These are phyloP conservation scores for Pelmatolapia mariae DNA, from an alignment of 2,113 vertebrate species.

Conservation along the genomic window DNA sequence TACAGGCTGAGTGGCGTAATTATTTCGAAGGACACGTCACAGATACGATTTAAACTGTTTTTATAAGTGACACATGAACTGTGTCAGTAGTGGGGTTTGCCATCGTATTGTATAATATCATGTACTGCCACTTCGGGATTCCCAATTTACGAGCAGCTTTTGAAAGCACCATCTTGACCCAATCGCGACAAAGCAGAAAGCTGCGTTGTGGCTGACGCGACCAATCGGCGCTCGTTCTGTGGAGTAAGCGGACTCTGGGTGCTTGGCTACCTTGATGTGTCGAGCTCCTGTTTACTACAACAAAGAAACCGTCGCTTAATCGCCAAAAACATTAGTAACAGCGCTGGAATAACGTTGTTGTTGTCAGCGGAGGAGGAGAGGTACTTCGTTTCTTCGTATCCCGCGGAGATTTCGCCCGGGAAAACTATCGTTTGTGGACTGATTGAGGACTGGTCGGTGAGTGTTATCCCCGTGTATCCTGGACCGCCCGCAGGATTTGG, in stretches of 20 bases:
- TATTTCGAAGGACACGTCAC: neutral
- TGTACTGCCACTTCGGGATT: neutral
- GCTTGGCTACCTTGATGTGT: neutral
- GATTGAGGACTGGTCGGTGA: conserved; percentile 31
- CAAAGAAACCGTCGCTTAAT: conserved; percentile 46
- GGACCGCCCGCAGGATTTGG: neutral
- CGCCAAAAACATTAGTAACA: neutral
- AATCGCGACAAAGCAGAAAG: conserved; percentile 13
- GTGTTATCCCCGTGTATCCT: conserved; percentile 46
- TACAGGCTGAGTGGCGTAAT: neutral
- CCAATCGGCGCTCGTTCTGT: conserved; percentile 41
- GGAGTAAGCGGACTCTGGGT: conserved; percentile 33
- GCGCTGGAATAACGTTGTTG: neutral
- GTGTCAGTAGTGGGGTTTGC: neutral
- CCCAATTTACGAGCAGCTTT: fast-evolving
- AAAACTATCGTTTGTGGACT: neutral
- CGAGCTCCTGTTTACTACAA: conserved; percentile 32
- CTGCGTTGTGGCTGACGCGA: neutral
- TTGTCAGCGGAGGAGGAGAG: neutral
- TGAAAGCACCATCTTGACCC: conserved; percentile 23
- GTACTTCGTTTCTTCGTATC: neutral
- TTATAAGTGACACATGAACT: neutral
- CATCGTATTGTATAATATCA: neutral
- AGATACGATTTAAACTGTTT: neutral
- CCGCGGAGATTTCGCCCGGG: neutral